Base-by-base conservation (phyloP, 2,797 vertebrate species). In the Echeneis naucrates region DNA sequence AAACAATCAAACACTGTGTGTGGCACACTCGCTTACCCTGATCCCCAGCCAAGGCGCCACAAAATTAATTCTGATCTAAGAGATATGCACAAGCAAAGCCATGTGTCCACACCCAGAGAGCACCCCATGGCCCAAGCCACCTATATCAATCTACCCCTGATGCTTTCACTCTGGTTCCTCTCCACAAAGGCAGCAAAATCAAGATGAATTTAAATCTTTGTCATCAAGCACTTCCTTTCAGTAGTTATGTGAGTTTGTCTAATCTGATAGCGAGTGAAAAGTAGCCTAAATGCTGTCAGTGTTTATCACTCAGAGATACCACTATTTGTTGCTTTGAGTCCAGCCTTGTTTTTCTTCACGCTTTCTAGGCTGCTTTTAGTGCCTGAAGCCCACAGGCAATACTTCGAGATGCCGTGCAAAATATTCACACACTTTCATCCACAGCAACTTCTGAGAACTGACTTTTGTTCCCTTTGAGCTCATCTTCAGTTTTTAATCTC, bases 1-100 rank as follows among this genome's bases (percentile, higher is more conserved):
- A 88, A 69, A 83, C 83, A 84, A 86, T 85, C 87, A 68, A 35
- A 86, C 80, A 38, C 84, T 80, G 88, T 90, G 89, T 92, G 91
- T 92, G 88, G 87, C 72, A 85, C 80, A 52, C 56, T 72, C 87
- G 7, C 57, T 66, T 61, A 60, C 84, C 86, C 75, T 87, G 71
- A 87, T 75, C 76, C 30, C 0, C 38, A 66, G 87, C 85, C 89
- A 83, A 82, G 68, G 66, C 55, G 37, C 67, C 27, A 45, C 83
- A 61, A 86, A 87, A 88, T 89, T 80, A 44, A 91, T 90, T 85
- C 88, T 68, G 88, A 90, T 90, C 75, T 10, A 14, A 56, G 67
- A 48, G 68, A 91, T 89, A 87, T 75, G 68, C 69, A 35, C 72
- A 63, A 88, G 68, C 71, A 10, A 52, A 75, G 72, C 60, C 78